phyloP scores from a whole-genome alignment of 2,888 invertebrate species.

The Himalopsyche kuldschensis region DNA sequence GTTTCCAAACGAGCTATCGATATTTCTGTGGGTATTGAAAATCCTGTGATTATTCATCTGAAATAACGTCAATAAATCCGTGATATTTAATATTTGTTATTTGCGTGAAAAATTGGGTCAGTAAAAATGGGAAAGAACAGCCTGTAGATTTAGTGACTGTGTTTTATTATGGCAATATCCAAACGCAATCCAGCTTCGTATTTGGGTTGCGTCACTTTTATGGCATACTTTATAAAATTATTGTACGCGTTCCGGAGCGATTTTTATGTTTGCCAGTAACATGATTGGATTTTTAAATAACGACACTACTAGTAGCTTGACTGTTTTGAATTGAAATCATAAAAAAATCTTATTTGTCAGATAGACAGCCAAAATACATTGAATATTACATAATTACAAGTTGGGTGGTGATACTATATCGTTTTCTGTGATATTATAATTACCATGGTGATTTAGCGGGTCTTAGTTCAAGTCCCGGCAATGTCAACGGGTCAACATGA shows the following conservation, averaged over 20 bases:
- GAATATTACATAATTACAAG: no score
- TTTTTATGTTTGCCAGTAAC: not conserved
- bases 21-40: no score
- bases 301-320: not conserved
- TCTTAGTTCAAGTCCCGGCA: no score
- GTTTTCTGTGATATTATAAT: no score
- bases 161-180: not conserved
- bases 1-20: no score
- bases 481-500: no score
- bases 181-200: not conserved
- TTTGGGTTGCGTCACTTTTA: not conserved
- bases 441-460: no score
- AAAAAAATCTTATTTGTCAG: not conserved
- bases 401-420: no score
- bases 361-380: no score
- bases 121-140: not conserved
- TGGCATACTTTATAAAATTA: not conserved
- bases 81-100: not conserved
- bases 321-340: not conserved
- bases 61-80: no score
- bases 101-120: not conserved
- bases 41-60: no score
- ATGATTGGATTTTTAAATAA: not conserved
- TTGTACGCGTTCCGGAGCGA: not conserved
- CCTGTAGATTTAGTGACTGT: not conserved